Evolutionary conservation across 2,797 vertebrate species (phyloP).

Genomic region (Miichthys miiuy): DNA sequence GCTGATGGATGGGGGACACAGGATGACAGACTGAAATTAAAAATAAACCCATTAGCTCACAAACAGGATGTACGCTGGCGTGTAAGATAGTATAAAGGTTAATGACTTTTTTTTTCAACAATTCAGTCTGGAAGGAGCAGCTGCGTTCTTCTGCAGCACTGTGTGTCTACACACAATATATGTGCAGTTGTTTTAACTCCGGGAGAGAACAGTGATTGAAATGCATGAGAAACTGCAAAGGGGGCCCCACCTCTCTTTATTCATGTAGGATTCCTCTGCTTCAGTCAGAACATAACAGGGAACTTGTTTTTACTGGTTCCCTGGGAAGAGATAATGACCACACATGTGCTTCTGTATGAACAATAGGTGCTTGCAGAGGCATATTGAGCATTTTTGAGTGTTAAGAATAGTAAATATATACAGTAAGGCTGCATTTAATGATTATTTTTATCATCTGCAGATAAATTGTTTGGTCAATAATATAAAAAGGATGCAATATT

Average conservation of each 20-base stretch:
- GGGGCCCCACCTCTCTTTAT: constrained; percentile 36
- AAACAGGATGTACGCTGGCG: constrained; percentile 27
- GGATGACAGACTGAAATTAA: constrained; percentile 34
- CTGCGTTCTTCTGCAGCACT: constrained; percentile 7
- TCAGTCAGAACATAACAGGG: constrained; percentile 68
- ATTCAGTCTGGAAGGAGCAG: constrained; percentile 1
- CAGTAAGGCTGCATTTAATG: not conserved
- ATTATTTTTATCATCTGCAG: not conserved
- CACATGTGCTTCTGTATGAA: constrained; percentile 22
- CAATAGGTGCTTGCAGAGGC: constrained; percentile 23
- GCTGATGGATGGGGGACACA: constrained; percentile 49
- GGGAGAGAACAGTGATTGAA: constrained; percentile 57
- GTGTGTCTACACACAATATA: not conserved
- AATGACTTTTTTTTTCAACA: constrained; percentile 6
- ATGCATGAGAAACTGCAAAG: constrained; percentile 63
- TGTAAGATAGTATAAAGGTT: constrained; percentile 10
- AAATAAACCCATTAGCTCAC: constrained; percentile 47
- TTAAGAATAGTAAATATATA: constrained; percentile 4
- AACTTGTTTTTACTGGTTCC: constrained; percentile 61
- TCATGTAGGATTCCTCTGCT: constrained; percentile 57
- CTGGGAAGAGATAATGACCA: constrained; percentile 40
- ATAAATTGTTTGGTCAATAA: not conserved
- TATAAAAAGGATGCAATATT: not conserved
- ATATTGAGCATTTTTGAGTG: not conserved
- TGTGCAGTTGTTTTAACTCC: constrained; percentile 17